A percentile compares a stretch with the other conserved stretches of the same genome.
These are phyloP conservation scores for Numenius arquata DNA, from an alignment of 2,113 vertebrate species.

Conservation along the genomic window DNA sequence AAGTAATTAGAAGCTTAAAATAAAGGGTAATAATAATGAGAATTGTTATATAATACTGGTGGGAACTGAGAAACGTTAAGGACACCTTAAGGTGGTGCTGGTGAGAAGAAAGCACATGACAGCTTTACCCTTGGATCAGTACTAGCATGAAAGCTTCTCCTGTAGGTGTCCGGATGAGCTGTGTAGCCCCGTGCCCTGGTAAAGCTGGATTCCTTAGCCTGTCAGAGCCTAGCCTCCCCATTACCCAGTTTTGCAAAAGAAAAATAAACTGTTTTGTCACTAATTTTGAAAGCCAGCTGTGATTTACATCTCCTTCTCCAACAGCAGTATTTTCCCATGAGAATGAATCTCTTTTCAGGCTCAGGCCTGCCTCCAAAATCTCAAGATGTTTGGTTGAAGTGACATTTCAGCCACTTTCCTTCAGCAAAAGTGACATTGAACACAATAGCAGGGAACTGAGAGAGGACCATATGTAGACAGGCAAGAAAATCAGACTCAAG, in stretches of 20 bases:
- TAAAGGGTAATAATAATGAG: neutral
- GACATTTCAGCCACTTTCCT: conserved; percentile 33
- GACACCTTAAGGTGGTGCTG: neutral
- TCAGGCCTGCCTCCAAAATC: conserved; percentile 11
- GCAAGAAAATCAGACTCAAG: conserved; percentile 38
- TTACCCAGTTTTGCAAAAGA: neutral
- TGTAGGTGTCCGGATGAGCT: neutral
- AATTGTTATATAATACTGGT: neutral
- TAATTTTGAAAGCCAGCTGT: neutral
- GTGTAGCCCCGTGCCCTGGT: neutral
- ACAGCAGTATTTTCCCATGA: neutral
- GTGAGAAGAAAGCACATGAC: neutral
- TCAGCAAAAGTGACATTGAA: conserved; percentile 38
- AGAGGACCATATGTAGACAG: neutral
- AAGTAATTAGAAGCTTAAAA: neutral
- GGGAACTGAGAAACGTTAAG: neutral
- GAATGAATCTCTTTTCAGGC: conserved; percentile 1
- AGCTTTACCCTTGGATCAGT: rapidly evolving
- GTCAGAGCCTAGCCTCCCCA: neutral
- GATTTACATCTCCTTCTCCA: conserved; percentile 5
- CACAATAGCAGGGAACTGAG: conserved; percentile 17
- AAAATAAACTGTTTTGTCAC: neutral
- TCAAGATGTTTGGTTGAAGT: neutral
- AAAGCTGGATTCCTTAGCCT: neutral
- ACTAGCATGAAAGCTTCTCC: neutral